Evolutionary conservation across 2,113 vertebrate species (phyloP).

Genomic region (Paramormyrops kingsleyae): DNA sequence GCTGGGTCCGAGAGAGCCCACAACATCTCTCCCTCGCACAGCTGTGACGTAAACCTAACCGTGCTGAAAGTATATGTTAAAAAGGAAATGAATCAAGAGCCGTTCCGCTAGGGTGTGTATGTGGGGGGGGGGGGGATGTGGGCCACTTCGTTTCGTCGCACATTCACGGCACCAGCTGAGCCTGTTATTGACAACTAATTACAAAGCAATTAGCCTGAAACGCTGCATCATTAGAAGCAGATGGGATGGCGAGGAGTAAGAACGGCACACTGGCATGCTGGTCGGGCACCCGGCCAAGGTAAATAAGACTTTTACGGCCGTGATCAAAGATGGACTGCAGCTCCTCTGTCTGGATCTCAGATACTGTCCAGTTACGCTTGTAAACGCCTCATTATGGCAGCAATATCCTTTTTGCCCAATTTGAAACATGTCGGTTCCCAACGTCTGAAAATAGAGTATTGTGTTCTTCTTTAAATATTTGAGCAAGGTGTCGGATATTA

Average conservation of each 20-base stretch:
- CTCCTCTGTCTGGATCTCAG: slow-evolving; percentile 10
- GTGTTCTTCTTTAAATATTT: slow-evolving; percentile 53
- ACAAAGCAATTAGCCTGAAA: slow-evolving; percentile 56
- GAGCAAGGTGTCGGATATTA: slow-evolving; percentile 45
- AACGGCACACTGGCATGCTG: slow-evolving; percentile 38
- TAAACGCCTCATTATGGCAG: slow-evolving; percentile 30
- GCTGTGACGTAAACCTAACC: not conserved
- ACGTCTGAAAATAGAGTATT: slow-evolving; percentile 21
- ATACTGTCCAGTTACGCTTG: slow-evolving; percentile 30
- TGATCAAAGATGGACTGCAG: slow-evolving; percentile 16
- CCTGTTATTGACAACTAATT: slow-evolving; percentile 66
- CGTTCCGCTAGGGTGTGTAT: not conserved
- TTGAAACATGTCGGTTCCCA: slow-evolving; percentile 10
- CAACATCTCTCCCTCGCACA: not conserved
- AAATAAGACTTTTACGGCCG: slow-evolving; percentile 18
- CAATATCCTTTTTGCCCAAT: slow-evolving; percentile 34
- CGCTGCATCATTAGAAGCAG: slow-evolving; percentile 59
- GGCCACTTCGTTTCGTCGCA: slow-evolving; percentile 33
- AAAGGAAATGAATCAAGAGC: not conserved
- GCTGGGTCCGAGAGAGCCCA: not conserved
- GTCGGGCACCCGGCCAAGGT: slow-evolving; percentile 43
- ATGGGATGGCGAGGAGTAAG: slow-evolving; percentile 45
- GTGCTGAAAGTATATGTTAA: not conserved
- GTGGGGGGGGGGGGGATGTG: slow-evolving; percentile 15
- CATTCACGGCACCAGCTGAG: slow-evolving; percentile 56